Base-by-base conservation (phyloP, 2,113 vertebrate genomes). In the Tympanuchus pallidicinctus region DNA sequence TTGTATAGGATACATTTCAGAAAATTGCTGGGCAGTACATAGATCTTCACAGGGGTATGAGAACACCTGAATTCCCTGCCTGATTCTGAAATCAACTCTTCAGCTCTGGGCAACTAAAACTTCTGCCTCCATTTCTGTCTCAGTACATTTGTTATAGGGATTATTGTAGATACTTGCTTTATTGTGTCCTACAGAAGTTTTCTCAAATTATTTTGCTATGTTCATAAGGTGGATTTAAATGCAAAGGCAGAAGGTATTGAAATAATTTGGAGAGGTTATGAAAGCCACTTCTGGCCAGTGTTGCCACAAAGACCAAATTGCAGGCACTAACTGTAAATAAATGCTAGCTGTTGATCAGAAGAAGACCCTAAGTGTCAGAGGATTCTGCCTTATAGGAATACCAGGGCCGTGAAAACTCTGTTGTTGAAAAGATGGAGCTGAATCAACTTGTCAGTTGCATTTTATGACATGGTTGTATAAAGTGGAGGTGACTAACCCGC, bases 181-280 rank as follows among this genome's bases (percentile, higher is more conserved):
- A 57, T 88, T 86, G 47, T 74, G 56, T 85, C 75, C 30, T 63
- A 61, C 48, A 85, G 59, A 91, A 89, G 45, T 87, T 85, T 45
- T 85, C 54, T 73, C 42, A 77, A 87, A 13, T 12, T 70, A 47
- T 50, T 85, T 89, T 79, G 74, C 82, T 80, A 66, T 47, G 34
- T 82, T 82, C 91, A 48, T 88, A 22, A 72, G 74, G 52, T 57
- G 34, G 47, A 52, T 77, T 91, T 65, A 92, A 75, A 71, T 86
- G 20, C 47, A 34, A 24, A 65, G n/a, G 32, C 61, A 91, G n/a
- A 83, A 88, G 36, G 10, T 57, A 34, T 54, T 88, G 73, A 88
- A 92, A 69, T 78, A 52, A 88, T 71, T 75, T 86, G 32, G 30
- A n/a, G 32, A 82, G n/a, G 52, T 75, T 86, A 88, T 90, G 76